phyloP scores from a whole-genome alignment of 1,140 invertebrate species.

The Physella acuta region DNA sequence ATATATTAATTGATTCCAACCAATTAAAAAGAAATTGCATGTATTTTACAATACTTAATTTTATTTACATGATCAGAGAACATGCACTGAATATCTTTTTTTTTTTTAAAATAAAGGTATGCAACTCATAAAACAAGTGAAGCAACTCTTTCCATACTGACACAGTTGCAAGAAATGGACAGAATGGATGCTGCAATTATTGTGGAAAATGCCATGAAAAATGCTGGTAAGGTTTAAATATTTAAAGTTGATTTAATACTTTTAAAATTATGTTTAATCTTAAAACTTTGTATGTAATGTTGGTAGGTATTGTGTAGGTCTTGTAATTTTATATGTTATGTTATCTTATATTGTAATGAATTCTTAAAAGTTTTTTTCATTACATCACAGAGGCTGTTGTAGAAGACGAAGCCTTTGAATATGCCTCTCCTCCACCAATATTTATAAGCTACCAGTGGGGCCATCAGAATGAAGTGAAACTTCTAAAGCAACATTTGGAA shows the following conservation, averaged over 20 bases:
- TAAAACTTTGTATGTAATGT: too few relatives aligned
- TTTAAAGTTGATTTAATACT: too few relatives aligned
- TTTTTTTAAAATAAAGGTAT: constrained; percentile 26
- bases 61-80: too few relatives aligned
- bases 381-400: constrained; percentile 37
- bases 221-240: constrained; percentile 40
- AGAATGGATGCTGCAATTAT: constrained; percentile 45
- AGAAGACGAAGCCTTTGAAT: constrained; percentile 50
- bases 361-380: background rate
- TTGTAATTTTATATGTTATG: too few relatives aligned
- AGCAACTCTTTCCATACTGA: constrained; percentile 46
- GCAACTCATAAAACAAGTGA: constrained; percentile 50
- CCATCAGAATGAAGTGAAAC: constrained; percentile 48
- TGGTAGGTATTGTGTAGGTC: too few relatives aligned
- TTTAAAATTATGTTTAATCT: too few relatives aligned
- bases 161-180: constrained; percentile 46
- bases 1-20: too few relatives aligned
- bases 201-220: constrained; percentile 52
- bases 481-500: constrained; percentile 47
- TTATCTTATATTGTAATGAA: too few relatives aligned
- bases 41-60: too few relatives aligned
- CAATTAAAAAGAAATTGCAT: too few relatives aligned
- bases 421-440: constrained; percentile 42
- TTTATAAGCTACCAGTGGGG: constrained; percentile 59
- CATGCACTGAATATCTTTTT: background rate